Evolutionary conservation across 2,888 invertebrate species (phyloP).

Genomic region (Acanthosoma haemorrhoidale): DNA sequence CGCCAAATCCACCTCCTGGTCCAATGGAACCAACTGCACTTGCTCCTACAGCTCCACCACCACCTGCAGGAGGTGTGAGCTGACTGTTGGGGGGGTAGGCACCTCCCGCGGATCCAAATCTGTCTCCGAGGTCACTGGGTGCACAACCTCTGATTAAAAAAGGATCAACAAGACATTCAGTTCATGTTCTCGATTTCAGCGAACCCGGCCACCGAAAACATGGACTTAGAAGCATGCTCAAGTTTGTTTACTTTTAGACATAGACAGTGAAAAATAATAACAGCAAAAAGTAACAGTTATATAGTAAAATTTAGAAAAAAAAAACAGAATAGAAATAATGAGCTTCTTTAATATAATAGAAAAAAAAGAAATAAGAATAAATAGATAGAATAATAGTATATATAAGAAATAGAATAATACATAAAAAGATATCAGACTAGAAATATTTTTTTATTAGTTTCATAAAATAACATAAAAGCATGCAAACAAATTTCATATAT

Average conservation of each 20-base stretch:
- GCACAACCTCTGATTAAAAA: conserved; percentile 19
- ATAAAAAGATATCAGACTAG: no score
- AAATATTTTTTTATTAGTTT: no score
- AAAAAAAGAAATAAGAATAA: no score
- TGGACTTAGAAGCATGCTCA: conserved; percentile 8
- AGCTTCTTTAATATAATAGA: no score
- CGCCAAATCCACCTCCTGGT: conserved; percentile 38
- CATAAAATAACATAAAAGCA: no score
- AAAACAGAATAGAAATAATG: no score
- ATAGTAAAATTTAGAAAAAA: no score
- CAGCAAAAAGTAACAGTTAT: no score
- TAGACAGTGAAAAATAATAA: no score
- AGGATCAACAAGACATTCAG: neutral
- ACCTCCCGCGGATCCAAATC: conserved; percentile 6
- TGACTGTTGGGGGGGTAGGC: neutral
- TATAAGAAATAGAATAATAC: no score
- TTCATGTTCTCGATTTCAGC: conserved; percentile 5
- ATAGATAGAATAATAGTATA: no score
- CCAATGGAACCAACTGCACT: conserved; percentile 29
- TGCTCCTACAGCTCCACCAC: neutral
- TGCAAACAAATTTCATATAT: no score
- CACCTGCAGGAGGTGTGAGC: neutral
- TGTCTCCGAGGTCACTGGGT: neutral
- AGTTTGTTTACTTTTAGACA: neutral
- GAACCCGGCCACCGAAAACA: conserved; percentile 16